Evolutionary conservation across 2,888 invertebrate genomes (phyloP), one percentile per base, ranked within the genome.

Genomic region (Drepana falcataria): DNA sequence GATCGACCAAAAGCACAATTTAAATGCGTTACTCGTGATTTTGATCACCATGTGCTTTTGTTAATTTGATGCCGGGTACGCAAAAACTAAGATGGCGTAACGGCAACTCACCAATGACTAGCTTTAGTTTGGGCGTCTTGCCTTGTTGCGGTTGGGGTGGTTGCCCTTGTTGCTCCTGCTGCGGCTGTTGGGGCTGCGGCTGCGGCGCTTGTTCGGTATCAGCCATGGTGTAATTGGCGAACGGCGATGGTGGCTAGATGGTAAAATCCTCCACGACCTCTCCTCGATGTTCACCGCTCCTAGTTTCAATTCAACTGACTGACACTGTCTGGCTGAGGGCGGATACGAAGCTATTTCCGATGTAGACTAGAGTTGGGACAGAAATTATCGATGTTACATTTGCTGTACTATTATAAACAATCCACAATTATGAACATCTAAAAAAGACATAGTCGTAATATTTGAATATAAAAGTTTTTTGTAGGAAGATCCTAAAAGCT

Each of bases 141-240:
- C 88, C 87, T 87, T 87, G 91, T 85, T 88, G 92, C 90, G 91
- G 86, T 83, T 89, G 92, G 88, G 93, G 75, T n/a, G n/a, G n/a
- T n/a, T n/a, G n/a, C n/a, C n/a, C n/a, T 92, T 93, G 92, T 91
- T 93, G 94, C 89, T 94, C 79, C 70, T 65, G 60, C 73, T 81
- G 84, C 92, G 94, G 93, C 92, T 94, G 94, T 92, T 91, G 90
- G 76, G 87, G 91, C 87, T 92, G 92, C 93, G 93, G 88, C 93
- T 94, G 91, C 93, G 94, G 94, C 93, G 94, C 94, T 92, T 95
- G 95, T 92, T 96, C 97, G 94, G 97, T 95, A 95, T 98, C 97
- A 95, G 97, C 97, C 97, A 98, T 97, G 95, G 94, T 94, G 94
- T 94, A 93, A 92, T 94, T 94, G 93, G 93, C 93, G 93, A 93